phyloP scores from a whole-genome alignment of 2,113 vertebrate genomes.

The Notarius quadriscutis region DNA sequence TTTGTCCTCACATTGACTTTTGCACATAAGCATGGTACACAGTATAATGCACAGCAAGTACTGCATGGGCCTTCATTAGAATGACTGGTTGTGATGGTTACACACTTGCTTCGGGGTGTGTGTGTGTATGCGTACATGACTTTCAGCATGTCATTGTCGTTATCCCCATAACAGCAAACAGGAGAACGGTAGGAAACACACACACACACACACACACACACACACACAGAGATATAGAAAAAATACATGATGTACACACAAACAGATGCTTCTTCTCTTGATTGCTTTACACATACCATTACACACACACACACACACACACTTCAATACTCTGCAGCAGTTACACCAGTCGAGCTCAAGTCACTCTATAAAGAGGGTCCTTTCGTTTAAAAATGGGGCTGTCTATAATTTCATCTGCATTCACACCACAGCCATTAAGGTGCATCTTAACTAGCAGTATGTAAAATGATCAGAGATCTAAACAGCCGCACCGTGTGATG shows the following conservation, averaged over 20 bases:
- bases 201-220: slow-evolving; percentile 7
- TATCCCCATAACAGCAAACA: background rate
- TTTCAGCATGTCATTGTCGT: slow-evolving; percentile 11
- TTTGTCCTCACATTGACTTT: slow-evolving; percentile 4
- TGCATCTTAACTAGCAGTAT: slow-evolving; percentile 23
- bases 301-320: background rate
- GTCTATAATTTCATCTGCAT: slow-evolving; percentile 19
- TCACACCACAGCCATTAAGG: slow-evolving; percentile 1
- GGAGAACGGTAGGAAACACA: background rate
- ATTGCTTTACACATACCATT: background rate
- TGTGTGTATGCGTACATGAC: background rate
- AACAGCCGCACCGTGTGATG: slow-evolving; percentile 20
- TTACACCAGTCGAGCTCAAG: background rate
- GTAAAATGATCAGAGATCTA: slow-evolving; percentile 28
- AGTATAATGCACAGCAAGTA: slow-evolving; percentile 3
- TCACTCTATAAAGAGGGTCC: background rate
- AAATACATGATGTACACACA: background rate
- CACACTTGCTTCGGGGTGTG: background rate
- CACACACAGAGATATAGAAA: background rate
- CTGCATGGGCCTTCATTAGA: background rate
- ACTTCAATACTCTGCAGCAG: background rate
- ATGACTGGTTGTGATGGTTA: background rate
- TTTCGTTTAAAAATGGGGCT: background rate
- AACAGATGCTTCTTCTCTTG: background rate
- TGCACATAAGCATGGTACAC: background rate